These are phyloP conservation scores for Saguinus imperator DNA, from an alignment of 2,113 vertebrate species.

Conservation along the genomic window DNA sequence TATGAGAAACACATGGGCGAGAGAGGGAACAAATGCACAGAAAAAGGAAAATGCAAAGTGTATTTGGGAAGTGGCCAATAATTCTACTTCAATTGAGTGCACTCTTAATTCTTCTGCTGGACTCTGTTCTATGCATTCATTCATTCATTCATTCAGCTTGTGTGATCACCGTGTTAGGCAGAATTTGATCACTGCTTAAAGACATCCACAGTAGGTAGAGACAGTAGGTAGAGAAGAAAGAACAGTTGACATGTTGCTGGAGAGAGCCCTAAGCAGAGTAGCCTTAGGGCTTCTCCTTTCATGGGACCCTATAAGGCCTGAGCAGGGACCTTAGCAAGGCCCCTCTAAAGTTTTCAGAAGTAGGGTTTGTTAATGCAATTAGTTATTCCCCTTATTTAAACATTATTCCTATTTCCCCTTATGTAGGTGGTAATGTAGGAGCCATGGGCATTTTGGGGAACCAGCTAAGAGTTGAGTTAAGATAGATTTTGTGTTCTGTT, in stretches of 20 bases:
- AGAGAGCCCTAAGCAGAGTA: background rate
- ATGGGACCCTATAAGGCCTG: background rate
- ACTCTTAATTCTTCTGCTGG: background rate
- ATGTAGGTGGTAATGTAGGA: background rate
- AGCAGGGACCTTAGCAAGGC: background rate
- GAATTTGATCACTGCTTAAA: background rate
- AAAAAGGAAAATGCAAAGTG: background rate
- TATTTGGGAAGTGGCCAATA: background rate
- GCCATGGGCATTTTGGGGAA: background rate
- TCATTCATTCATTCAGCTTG: background rate
- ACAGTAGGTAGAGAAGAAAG: background rate
- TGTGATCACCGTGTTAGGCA: background rate
- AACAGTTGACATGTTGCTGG: background rate
- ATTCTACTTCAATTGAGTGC: background rate
- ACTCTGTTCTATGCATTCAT: background rate
- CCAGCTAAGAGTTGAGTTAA: background rate
- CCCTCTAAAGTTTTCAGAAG: background rate
- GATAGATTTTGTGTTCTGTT: background rate
- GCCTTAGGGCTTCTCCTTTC: background rate
- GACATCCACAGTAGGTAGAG: background rate
- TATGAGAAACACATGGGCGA: background rate
- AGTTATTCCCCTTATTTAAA: background rate
- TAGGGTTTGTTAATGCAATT: background rate
- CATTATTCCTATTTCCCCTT: background rate
- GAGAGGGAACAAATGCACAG: background rate